Base-by-base conservation (phyloP, 2,113 vertebrate species). In the Zosterops pallidus region DNA sequence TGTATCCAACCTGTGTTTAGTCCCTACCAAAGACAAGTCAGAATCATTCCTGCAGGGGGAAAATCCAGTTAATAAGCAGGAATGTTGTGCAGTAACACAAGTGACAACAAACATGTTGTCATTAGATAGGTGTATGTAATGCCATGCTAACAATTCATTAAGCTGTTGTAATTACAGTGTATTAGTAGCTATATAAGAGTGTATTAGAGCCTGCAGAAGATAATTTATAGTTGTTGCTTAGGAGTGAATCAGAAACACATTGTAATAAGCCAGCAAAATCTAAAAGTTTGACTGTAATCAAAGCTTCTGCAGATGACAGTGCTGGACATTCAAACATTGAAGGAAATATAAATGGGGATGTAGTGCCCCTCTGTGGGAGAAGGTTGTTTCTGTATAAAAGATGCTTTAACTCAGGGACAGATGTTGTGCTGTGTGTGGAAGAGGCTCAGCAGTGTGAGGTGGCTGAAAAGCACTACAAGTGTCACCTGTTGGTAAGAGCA, bases 1-100 rank as follows among this genome's bases (percentile, higher is more conserved):
- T 99, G 99, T 99, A 99, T 99, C 99, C 98, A 95, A 80, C 39
- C 44, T 90, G 4, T 79, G 4, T n/a, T 67, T n/a, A 21, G n/a
- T 28, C 33, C n/a, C 11, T 55, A 26, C 12, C 26, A 92, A 13
- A 33, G 28, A 24, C 60, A 31, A 9, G 14, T n/a, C 50, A 47
- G 67, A 49, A 85, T 18, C 23, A 19, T 64, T 67, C 25, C 68
- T 0, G 0, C 6, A 3, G 53, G 39, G n/a, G 7, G 19, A 62
- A 31, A 31, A 42, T 42, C 39, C 44, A 9, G 12, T 86, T 93
- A 60, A 59, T 64, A 35, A 89, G n/a, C 60, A 89, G n/a, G 28
- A 75, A 5, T 13, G n/a, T 67, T 55, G 46, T 41, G 31, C 33
- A 35, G 59, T 53, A 67, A 44, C 0, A 0, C 6, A 2, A 22